phyloP scores from a whole-genome alignment of 2,113 vertebrate genomes.

The Chroicocephalus ridibundus region DNA sequence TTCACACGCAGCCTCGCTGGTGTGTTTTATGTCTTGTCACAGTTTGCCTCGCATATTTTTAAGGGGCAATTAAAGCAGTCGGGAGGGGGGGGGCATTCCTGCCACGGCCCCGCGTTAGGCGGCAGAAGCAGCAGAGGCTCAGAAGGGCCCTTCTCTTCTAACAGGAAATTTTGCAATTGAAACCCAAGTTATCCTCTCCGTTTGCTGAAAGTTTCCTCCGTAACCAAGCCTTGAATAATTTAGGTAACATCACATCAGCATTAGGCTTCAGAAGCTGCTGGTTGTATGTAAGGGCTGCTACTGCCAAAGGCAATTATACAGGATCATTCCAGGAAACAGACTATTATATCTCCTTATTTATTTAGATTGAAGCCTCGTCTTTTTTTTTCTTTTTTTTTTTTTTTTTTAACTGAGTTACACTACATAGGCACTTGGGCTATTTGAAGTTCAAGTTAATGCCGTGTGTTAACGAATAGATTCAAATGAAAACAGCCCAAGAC shows the following conservation, averaged over 20 bases:
- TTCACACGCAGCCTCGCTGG: neutral
- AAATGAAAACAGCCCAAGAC: neutral
- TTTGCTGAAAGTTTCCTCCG: neutral
- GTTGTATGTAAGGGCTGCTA: neutral
- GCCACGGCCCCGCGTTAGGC: fast-evolving
- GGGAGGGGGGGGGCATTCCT: fast-evolving
- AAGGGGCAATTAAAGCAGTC: neutral
- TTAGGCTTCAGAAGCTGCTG: neutral
- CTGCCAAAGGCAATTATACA: neutral
- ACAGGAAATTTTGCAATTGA: neutral
- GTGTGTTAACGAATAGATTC: neutral
- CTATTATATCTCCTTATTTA: neutral
- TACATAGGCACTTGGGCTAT: neutral
- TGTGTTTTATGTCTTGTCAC: fast-evolving
- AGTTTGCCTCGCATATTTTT: neutral
- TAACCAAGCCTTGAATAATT: neutral
- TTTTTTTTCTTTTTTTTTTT: neutral
- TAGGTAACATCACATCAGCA: neutral
- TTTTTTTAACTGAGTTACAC: neutral
- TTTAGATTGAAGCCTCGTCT: neutral
- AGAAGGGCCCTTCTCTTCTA: neutral
- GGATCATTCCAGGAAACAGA: neutral
- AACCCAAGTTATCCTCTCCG: neutral
- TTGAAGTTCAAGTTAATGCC: neutral
- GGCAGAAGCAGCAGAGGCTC: neutral